Base-by-base conservation (phyloP, 2,797 vertebrate species). In the Acanthurus leucopareius region DNA sequence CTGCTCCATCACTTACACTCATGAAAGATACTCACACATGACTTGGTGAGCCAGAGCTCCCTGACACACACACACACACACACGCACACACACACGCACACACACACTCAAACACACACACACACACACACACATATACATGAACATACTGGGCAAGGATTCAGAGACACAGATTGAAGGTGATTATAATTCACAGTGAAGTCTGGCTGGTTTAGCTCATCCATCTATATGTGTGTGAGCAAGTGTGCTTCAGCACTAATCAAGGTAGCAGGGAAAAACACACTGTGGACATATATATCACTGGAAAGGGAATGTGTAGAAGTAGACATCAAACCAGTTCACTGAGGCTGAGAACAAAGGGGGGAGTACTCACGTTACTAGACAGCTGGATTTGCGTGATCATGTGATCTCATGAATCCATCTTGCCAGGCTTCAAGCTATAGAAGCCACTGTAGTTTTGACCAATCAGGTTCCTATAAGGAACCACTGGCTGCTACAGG, bases 141-240 rank as follows among this genome's bases (percentile, higher is more conserved):
- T 62, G 70, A 88, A 3, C 32, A 35, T 35, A 73, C 74, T 87
- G 83, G 84, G 86, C 89, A 80, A 57, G 65, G 83, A 88, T 87
- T 88, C 88, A 90, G 84, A 84, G 81, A 82, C 86, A 79, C 86
- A 88, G 87, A 91, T 87, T 87, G 87, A 88, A 90, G 83, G 85
- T 87, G 92, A 91, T 90, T 90, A 90, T 83, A 88, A 92, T 92
- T 92, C 89, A 89, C 77, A 82, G 85, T 83, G 86, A 91, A 83
- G 86, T 89, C 88, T 90, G 88, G 87, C 88, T 86, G 86, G 51
- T 89, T 83, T 73, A 73, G 78, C 89, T 88, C 80, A 85, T 88
- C 83, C 73, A 83, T 91, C 83, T 90, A 75, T 71, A 53, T 79
- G 72, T 86, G 69, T 70, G 57, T 79, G 73, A 49, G 73, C 3